Conservation (phyloP, 1,140 invertebrate genomes). For the Berghia stephanieae region DNA sequence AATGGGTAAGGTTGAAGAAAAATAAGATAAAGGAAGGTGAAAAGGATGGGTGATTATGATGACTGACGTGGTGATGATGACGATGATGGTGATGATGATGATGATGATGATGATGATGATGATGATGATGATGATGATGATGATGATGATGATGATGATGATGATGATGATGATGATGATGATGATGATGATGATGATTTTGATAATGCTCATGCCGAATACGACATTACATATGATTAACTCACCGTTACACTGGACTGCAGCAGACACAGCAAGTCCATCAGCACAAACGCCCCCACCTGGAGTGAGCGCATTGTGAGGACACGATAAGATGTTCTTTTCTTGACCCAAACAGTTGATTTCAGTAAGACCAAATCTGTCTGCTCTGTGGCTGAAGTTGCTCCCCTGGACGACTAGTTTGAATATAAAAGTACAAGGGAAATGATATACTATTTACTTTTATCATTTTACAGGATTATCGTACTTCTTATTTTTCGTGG, state of each 20-base stretch:
- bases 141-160: neutral
- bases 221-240: neutral
- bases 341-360: slow-evolving; percentile 43
- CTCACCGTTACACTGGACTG: slow-evolving; percentile 75
- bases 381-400: too few relatives aligned
- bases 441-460: too few relatives aligned
- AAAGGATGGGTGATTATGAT: neutral
- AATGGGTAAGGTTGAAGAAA: neutral
- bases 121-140: neutral
- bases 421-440: too few relatives aligned
- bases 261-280: slow-evolving; percentile 31
- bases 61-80: neutral
- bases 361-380: slow-evolving; percentile 27
- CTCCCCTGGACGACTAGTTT: too few relatives aligned
- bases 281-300: neutral
- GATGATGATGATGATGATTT: neutral
- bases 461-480: too few relatives aligned
- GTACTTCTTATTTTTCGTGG: too few relatives aligned
- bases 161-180: neutral
- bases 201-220: neutral
- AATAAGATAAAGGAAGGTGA: neutral
- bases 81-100: neutral
- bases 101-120: neutral
- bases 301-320: slow-evolving; percentile 33
- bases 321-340: slow-evolving; percentile 42